Evolutionary conservation across 1,140 invertebrate species (phyloP).

Genomic region (Lamellibrachia luymesi): DNA sequence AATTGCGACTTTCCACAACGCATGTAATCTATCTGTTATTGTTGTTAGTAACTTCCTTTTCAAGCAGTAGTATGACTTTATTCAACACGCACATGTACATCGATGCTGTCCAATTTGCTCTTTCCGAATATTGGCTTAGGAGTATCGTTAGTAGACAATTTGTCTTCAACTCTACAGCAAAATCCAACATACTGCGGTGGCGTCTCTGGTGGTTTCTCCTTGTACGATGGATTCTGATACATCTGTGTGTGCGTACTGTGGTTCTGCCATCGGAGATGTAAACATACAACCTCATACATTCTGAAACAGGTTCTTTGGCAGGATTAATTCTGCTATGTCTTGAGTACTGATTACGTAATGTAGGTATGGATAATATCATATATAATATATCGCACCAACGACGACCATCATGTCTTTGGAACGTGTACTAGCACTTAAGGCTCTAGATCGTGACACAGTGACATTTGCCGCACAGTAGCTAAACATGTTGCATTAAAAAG

Average conservation of each 20-base stretch:
- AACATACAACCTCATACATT: not conserved
- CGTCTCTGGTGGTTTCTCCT: not conserved
- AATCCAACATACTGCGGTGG: too few relatives aligned
- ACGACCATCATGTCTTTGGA: not conserved
- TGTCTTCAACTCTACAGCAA: too few relatives aligned
- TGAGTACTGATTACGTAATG: too few relatives aligned
- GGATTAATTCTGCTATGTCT: not conserved
- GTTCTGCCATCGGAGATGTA: not conserved
- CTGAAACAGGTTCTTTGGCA: not conserved
- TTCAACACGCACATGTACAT: not conserved
- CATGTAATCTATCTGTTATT: not conserved
- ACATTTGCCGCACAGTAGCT: not conserved
- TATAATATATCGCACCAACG: not conserved
- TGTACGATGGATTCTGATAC: not conserved
- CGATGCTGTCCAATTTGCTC: too few relatives aligned
- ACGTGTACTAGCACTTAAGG: not conserved
- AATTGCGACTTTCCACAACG: not conserved
- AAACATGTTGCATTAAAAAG: not conserved
- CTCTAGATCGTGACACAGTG: not conserved
- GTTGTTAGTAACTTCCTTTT: not conserved
- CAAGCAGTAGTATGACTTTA: not conserved
- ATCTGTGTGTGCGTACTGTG: not conserved
- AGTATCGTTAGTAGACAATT: too few relatives aligned
- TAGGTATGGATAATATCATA: too few relatives aligned
- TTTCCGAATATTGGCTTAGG: too few relatives aligned